Evolutionary conservation across 2,797 vertebrate species (phyloP).

Genomic region (Gymnocypris eckloni): DNA sequence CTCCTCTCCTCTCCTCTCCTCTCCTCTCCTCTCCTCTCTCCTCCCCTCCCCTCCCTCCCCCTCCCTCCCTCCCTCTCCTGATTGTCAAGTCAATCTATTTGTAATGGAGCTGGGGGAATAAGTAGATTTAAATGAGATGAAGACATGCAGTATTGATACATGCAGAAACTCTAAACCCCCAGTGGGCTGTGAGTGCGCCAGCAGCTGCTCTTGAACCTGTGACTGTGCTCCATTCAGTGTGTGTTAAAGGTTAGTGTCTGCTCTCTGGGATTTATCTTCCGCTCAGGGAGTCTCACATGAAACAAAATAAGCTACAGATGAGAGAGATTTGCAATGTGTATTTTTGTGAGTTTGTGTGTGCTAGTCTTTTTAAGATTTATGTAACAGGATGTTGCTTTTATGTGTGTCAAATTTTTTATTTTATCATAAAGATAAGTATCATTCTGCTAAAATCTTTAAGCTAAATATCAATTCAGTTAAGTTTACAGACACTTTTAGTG

Average conservation of each 20-base stretch:
- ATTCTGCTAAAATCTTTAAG: too few relatives aligned
- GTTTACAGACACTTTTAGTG: too few relatives aligned
- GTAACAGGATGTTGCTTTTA: constrained; percentile 20
- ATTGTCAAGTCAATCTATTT: constrained; percentile 5
- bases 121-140: constrained; percentile 28
- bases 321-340: constrained; percentile 28
- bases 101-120: constrained; percentile 5
- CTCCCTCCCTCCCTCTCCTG: not conserved
- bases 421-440: not conserved
- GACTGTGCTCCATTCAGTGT: constrained; percentile 22
- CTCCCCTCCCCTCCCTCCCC: not conserved
- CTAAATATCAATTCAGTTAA: too few relatives aligned
- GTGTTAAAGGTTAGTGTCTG: constrained; percentile 33
- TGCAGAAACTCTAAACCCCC: constrained; percentile 35
- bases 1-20: not conserved
- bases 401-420: not conserved
- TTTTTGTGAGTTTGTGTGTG: constrained; percentile 6
- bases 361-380: constrained; percentile 2
- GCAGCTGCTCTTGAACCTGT: constrained; percentile 15
- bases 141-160: constrained; percentile 33
- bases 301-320: constrained; percentile 47
- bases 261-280: constrained; percentile 32
- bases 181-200: not conserved
- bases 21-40: not conserved
- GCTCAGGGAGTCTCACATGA: constrained; percentile 38